Percentiles rank a stretch among this genome's conserved stretches.
These are phyloP conservation scores for Crepidodera aurea DNA, from an alignment of 2,888 invertebrate genomes.

Conservation along the genomic window DNA sequence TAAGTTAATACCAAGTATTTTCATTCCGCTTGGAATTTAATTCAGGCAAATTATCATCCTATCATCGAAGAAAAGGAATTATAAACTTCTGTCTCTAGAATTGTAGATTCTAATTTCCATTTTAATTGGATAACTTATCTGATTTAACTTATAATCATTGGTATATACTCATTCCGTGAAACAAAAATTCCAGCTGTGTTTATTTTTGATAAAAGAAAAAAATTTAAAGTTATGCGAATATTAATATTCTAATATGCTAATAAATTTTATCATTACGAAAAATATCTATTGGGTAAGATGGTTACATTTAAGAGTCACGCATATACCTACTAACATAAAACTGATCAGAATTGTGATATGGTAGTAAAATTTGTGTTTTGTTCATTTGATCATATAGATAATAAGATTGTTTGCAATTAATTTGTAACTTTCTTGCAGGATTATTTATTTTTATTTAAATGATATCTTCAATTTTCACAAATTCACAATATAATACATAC, in stretches of 20 bases:
- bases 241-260: background rate
- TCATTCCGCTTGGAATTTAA: slow-evolving; percentile 21
- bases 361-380: too few relatives aligned
- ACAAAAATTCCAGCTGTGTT: slow-evolving; percentile 15
- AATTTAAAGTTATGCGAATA: background rate
- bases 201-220: slow-evolving; percentile 7
- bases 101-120: slow-evolving; percentile 32
- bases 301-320: too few relatives aligned
- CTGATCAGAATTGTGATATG: too few relatives aligned
- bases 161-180: slow-evolving; percentile 17
- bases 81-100: slow-evolving; percentile 32
- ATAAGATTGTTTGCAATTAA: too few relatives aligned
- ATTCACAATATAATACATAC: too few relatives aligned
- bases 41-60: slow-evolving; percentile 29
- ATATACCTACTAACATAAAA: too few relatives aligned
- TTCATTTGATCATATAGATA: too few relatives aligned
- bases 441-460: too few relatives aligned
- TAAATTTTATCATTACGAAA: too few relatives aligned
- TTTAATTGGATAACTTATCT: slow-evolving; percentile 38
- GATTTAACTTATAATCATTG: slow-evolving; percentile 34
- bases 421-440: too few relatives aligned
- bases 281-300: too few relatives aligned
- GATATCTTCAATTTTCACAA: too few relatives aligned
- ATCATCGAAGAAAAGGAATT: slow-evolving; percentile 32
- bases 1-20: slow-evolving; percentile 9